Evolutionary conservation across 2,113 vertebrate species (phyloP).

Genomic region (Xerus inauris): DNA sequence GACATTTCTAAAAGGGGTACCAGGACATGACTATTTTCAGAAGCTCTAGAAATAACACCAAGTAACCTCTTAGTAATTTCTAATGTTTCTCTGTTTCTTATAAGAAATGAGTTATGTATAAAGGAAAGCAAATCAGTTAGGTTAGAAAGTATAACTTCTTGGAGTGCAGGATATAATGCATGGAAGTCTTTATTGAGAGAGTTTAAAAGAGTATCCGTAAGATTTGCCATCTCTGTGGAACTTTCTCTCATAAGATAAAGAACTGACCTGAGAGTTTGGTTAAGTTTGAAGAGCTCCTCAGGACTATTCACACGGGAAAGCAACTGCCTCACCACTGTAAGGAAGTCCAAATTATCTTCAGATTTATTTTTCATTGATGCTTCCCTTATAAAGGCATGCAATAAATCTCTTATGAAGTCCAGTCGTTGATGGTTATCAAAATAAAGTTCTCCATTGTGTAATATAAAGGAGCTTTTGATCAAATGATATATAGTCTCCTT

Average conservation of each 20-base stretch:
- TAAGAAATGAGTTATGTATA: neutral
- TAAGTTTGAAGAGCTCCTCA: neutral
- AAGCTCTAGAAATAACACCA: neutral
- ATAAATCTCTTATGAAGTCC: neutral
- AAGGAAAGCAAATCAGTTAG: constrained; percentile 28
- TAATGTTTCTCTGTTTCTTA: neutral
- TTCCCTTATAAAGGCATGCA: neutral
- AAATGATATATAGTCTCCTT: neutral
- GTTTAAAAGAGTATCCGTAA: neutral
- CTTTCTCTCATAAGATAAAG: constrained; percentile 12
- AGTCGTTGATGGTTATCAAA: neutral
- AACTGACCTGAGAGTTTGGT: neutral
- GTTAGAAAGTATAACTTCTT: constrained; percentile 3
- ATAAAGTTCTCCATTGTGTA: neutral
- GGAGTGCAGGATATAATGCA: neutral
- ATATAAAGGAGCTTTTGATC: neutral
- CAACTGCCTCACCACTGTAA: neutral
- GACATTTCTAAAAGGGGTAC: constrained; percentile 4
- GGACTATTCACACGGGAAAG: constrained; percentile 17
- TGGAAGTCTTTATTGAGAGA: neutral
- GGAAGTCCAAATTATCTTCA: neutral
- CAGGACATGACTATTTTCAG: neutral
- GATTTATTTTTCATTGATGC: neutral
- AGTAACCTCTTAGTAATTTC: neutral
- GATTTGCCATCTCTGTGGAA: neutral